These are phyloP conservation scores for Ancistrus triradiatus DNA, from an alignment of 2,113 vertebrate genomes.

Conservation along the genomic window DNA sequence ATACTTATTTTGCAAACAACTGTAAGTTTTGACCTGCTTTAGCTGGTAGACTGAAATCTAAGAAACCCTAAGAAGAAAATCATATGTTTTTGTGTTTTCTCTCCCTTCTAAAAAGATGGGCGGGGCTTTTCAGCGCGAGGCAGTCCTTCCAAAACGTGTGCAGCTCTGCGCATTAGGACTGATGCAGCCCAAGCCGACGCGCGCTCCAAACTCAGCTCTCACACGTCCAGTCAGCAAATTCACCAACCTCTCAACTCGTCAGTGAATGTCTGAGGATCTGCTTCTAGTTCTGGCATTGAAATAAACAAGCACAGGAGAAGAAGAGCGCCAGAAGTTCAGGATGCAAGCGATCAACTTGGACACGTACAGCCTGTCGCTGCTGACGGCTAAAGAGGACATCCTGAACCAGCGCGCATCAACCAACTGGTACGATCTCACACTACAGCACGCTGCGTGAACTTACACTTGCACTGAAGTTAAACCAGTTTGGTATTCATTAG, in stretches of 20 bases:
- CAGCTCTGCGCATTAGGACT: not conserved
- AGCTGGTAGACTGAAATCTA: no score
- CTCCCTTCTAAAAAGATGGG: no score
- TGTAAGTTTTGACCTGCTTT: no score
- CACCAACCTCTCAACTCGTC: not conserved
- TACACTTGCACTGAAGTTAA: no score
- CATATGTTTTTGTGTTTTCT: no score
- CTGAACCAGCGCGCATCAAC: slow-evolving; percentile 71
- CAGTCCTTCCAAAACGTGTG: slow-evolving; percentile 33
- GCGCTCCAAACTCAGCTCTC: not conserved
- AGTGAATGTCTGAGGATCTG: slow-evolving; percentile 1
- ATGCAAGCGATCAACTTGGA: slow-evolving; percentile 71
- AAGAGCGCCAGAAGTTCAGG: slow-evolving; percentile 44
- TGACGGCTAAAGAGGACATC: slow-evolving; percentile 79
- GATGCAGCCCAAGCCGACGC: not conserved
- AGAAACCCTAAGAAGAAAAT: no score
- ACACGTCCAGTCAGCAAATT: not conserved
- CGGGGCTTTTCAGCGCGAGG: slow-evolving; percentile 63
- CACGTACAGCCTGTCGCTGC: slow-evolving; percentile 75
- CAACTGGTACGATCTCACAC: slow-evolving; percentile 77
- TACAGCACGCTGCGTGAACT: no score
- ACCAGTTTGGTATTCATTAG: no score
- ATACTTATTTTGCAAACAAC: no score
- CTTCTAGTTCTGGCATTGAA: not conserved
- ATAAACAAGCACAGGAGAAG: no score